These are phyloP conservation scores for Geotria australis DNA, from an alignment of 2,797 vertebrate genomes.

Conservation along the genomic window DNA sequence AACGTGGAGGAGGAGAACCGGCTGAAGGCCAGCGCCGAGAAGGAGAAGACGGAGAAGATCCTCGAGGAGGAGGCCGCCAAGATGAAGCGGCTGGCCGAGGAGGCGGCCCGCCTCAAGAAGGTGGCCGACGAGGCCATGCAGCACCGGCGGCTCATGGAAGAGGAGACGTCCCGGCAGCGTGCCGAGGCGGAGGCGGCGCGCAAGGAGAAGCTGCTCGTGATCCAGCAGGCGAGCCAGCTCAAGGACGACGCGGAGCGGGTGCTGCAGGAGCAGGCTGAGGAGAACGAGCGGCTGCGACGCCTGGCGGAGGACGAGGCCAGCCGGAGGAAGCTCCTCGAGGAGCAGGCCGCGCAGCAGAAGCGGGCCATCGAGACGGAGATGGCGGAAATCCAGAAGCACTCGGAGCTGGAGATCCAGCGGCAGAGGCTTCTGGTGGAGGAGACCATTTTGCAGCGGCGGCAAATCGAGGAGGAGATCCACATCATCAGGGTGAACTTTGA, in stretches of 20 bases:
- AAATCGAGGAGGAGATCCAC: constrained; percentile 73
- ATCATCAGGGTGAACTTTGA: constrained; percentile 68
- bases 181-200: constrained; percentile 70
- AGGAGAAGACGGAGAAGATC: constrained; percentile 59
- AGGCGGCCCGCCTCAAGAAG: constrained; percentile 44
- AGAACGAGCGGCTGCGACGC: constrained; percentile 66
- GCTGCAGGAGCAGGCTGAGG: constrained; percentile 78
- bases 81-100: constrained; percentile 65
- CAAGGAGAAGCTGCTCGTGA: constrained; percentile 59
- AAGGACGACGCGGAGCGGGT: constrained; percentile 74
- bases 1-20: constrained; percentile 59
- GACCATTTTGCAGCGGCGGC: constrained; percentile 49
- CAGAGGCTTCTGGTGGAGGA: constrained; percentile 67
- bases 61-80: constrained; percentile 52
- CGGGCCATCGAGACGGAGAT: constrained; percentile 80
- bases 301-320: constrained; percentile 69
- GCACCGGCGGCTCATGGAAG: constrained; percentile 62
- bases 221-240: constrained; percentile 46
- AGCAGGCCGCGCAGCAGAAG: constrained; percentile 76
- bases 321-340: constrained; percentile 68
- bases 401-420: constrained; percentile 48
- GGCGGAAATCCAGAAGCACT: constrained; percentile 41
- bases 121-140: constrained; percentile 63
- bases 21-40: constrained; percentile 18
- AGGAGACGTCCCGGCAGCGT: constrained; percentile 47